phyloP scores from a whole-genome alignment of 2,113 vertebrate species.

The Psettodes erumei region DNA sequence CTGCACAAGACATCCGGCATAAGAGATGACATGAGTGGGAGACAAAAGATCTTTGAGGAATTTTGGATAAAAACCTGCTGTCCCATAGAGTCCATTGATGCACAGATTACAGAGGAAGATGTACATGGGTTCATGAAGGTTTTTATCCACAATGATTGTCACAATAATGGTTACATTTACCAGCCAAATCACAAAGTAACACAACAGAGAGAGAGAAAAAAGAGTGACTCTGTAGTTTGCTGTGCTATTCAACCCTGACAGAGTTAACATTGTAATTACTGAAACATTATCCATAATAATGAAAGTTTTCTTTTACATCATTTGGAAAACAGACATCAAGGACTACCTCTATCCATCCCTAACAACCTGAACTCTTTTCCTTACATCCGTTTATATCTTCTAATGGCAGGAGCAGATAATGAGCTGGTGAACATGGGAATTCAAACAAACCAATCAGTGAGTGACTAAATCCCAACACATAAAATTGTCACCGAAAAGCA shows the following conservation, averaged over 20 bases:
- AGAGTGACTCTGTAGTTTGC: constrained; percentile 22
- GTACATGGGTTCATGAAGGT: constrained; percentile 65
- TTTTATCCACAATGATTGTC: constrained; percentile 39
- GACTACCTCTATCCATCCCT: not conserved
- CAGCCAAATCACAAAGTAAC: constrained; percentile 58
- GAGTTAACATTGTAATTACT: constrained; percentile 42
- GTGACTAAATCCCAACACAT: too few species aligned
- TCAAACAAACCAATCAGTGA: not conserved
- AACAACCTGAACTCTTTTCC: not conserved
- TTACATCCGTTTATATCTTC: not conserved
- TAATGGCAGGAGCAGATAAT: not conserved
- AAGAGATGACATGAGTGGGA: constrained; percentile 46
- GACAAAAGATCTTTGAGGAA: constrained; percentile 57
- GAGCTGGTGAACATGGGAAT: not conserved
- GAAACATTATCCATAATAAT: constrained; percentile 52
- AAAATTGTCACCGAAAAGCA: too few species aligned
- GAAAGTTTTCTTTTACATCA: not conserved
- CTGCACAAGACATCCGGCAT: constrained; percentile 56
- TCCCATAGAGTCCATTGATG: constrained; percentile 62
- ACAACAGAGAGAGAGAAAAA: constrained; percentile 52
- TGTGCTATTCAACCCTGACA: constrained; percentile 39
- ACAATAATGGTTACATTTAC: constrained; percentile 49
- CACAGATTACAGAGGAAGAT: constrained; percentile 63
- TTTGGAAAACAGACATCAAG: not conserved
- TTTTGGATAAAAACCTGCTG: constrained; percentile 61